Percentiles rank a stretch among this genome's conserved stretches.
Evolutionary conservation across 1,140 invertebrate genomes (phyloP).

Genomic region (Pseudachorutes palmiensis): DNA sequence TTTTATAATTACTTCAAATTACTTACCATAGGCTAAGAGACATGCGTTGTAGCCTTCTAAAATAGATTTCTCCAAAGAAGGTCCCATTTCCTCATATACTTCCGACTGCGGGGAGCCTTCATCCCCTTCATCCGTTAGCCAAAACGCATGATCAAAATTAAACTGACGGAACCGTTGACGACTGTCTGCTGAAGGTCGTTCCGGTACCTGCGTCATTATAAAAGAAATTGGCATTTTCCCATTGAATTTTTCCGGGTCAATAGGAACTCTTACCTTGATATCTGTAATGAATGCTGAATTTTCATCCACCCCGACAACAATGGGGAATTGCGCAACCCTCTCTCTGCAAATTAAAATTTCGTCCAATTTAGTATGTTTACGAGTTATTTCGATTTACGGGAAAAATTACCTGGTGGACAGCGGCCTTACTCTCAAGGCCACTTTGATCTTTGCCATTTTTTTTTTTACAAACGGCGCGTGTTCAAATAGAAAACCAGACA

Average conservation of each 20-base stretch:
- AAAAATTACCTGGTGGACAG: conserved; percentile 49
- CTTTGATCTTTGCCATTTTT: conserved; percentile 49
- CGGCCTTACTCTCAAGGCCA: conserved; percentile 50
- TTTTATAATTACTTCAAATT: neutral
- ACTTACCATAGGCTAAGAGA: conserved; percentile 66
- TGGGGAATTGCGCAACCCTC: conserved; percentile 15
- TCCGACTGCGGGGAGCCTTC: conserved; percentile 34
- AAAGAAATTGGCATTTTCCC: conserved; percentile 5
- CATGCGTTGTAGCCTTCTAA: conserved; percentile 54
- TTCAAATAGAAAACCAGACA: neutral
- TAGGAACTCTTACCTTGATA: conserved; percentile 27
- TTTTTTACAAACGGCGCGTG: neutral
- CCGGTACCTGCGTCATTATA: conserved; percentile 49
- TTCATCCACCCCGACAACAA: conserved; percentile 29
- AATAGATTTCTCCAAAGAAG: conserved; percentile 52
- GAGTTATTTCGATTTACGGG: too few species aligned
- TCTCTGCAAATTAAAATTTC: conserved; percentile 22
- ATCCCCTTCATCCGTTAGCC: conserved; percentile 48
- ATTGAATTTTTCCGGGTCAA: neutral
- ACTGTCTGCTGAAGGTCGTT: conserved; percentile 56
- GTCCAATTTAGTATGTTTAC: too few species aligned
- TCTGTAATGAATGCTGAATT: conserved; percentile 37
- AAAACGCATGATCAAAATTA: conserved; percentile 63
- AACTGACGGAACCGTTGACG: conserved; percentile 57
- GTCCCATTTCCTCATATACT: conserved; percentile 57